Base-by-base conservation (phyloP, 2,113 vertebrate species). In the Campylorhamphus procurvoides region DNA sequence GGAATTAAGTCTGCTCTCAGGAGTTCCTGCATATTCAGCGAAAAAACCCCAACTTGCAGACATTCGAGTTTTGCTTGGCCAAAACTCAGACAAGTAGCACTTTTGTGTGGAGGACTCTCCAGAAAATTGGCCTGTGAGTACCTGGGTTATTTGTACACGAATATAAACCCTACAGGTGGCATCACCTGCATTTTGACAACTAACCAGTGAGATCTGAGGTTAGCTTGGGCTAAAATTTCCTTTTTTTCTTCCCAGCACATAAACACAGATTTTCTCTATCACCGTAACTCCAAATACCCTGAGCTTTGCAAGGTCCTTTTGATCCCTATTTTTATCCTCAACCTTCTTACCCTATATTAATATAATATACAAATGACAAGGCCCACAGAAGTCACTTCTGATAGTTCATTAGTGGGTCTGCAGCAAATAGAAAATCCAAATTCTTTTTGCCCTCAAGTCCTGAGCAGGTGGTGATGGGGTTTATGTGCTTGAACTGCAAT, bases 1-100 rank as follows among this genome's bases (percentile, higher is more conserved):
- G 64, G 75, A 94, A 95, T 94, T 77, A 74, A 94, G 47, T 55
- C 59, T 20, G 39, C 71, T 71, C 87, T 74, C 60, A 84, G 29
- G 22, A 94, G 9, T 49, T 80, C 53, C 42, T 94, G 68, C 3
- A 1, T 77, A 35, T 56, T 91, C 79, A 69, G 79, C 59, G 82
- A 92, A 72, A 92, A 58, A 55, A 11, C 7, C 13, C 7, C 18
- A 59, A 49, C 72, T 44, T 84, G 37, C 33, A 11, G 12, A 35
- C 59, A 50, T 28, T 37, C 62, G 31, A 84, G 29, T 67, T 96
- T 37, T 88, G 33, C 35, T 74, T 49, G 39, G 33, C 22, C 47
- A 18, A 88, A 71, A 77, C 20, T 77, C 71, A 74, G 66, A 55
- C 3, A 27, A 87, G 12, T 2, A 73, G 18, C 20, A 35, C 14